Percentiles rank a stretch among this genome's conserved stretches.
Conservation (phyloP, 1,140 invertebrate species). For the Aphaenogaster floridana region DNA sequence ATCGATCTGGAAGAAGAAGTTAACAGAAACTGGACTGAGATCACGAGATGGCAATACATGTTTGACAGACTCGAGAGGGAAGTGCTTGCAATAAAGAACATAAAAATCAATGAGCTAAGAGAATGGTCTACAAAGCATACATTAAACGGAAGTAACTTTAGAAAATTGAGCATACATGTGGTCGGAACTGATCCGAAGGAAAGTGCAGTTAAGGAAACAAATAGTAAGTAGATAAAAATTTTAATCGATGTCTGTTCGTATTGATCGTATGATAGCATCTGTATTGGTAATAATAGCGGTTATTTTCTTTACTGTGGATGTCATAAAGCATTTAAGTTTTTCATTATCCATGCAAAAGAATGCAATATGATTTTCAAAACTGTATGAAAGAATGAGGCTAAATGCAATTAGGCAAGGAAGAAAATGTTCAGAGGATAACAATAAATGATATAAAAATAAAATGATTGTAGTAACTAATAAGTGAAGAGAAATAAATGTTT, state of each 20-base stretch:
- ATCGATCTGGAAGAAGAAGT: slow-evolving; percentile 92
- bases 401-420: too few species aligned
- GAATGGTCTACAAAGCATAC: slow-evolving; percentile 89
- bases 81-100: slow-evolving; percentile 84
- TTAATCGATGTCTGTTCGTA: background rate
- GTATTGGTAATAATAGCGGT: too few species aligned
- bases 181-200: slow-evolving; percentile 73
- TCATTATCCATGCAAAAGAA: too few species aligned
- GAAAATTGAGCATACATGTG: slow-evolving; percentile 90
- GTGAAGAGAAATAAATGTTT: too few species aligned
- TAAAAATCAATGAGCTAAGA: slow-evolving; percentile 87
- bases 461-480: too few species aligned
- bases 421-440: too few species aligned
- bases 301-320: too few species aligned
- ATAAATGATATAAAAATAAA: too few species aligned
- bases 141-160: slow-evolving; percentile 87
- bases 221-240: slow-evolving; percentile 20
- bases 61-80: slow-evolving; percentile 90
- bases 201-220: background rate
- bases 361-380: too few species aligned
- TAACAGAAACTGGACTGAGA: slow-evolving; percentile 91
- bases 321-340: too few species aligned
- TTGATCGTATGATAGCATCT: too few species aligned
- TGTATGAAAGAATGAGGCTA: too few species aligned
- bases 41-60: slow-evolving; percentile 89